These are phyloP conservation scores for Alethe castanea DNA, from an alignment of 2,113 vertebrate species.

Conservation along the genomic window DNA sequence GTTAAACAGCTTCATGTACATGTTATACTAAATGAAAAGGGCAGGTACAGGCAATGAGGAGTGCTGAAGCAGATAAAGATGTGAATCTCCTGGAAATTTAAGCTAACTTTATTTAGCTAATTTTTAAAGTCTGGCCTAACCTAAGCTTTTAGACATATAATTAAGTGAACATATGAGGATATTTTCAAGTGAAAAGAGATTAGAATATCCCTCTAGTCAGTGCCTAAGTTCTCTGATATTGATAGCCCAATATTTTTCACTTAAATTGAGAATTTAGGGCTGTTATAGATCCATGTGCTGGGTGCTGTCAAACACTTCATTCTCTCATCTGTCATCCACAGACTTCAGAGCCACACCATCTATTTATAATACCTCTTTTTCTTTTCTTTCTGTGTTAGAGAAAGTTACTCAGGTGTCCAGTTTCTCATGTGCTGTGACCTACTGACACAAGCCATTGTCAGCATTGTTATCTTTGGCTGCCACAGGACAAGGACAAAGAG, in stretches of 20 bases:
- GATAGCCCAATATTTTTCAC: background rate
- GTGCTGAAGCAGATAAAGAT: background rate
- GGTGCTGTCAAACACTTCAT: slow-evolving; percentile 39
- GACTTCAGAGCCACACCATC: slow-evolving; percentile 10
- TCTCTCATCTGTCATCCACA: slow-evolving; percentile 23
- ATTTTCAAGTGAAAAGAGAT: background rate
- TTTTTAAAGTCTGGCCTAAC: slow-evolving; percentile 38
- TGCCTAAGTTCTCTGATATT: background rate
- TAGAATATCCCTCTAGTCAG: slow-evolving; percentile 13
- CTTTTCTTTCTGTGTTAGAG: slow-evolving; percentile 11
- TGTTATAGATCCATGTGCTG: slow-evolving; percentile 14
- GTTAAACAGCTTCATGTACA: background rate
- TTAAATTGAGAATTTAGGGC: background rate
- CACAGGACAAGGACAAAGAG: background rate
- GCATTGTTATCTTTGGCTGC: background rate
- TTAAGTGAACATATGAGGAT: background rate
- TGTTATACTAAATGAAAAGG: background rate
- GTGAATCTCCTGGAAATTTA: slow-evolving; percentile 6
- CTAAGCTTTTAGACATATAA: slow-evolving; percentile 21
- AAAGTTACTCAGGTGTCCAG: slow-evolving; percentile 23
- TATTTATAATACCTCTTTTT: background rate
- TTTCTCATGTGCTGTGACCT: slow-evolving; percentile 1
- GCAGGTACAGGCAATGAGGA: background rate
- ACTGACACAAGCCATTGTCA: background rate
- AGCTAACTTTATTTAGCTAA: slow-evolving; percentile 39